A percentile compares a stretch with the other conserved stretches of the same genome.
Evolutionary conservation across 2,113 vertebrate genomes (phyloP).

Genomic region (Semicossyphus pulcher): DNA sequence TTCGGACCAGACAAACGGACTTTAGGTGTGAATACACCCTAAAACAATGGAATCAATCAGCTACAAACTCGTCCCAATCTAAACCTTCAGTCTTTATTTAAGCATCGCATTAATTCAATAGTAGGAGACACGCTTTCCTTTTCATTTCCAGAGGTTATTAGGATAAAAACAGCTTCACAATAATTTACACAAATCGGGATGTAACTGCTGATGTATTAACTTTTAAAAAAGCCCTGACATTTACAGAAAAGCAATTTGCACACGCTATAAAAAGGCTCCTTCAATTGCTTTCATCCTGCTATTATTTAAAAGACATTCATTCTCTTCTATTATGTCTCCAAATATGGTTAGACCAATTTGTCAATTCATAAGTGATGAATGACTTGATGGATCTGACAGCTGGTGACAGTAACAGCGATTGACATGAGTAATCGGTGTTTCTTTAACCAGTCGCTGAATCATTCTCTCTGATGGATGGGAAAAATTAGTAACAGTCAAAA

Average conservation of each 20-base stretch:
- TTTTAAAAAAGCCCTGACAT: not conserved
- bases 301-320: slow-evolving; percentile 34
- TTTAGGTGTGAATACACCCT: no score
- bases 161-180: slow-evolving; percentile 15
- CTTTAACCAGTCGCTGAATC: not conserved
- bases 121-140: not conserved
- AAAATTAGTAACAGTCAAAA: no score
- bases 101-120: not conserved
- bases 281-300: slow-evolving; percentile 30
- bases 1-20: no score
- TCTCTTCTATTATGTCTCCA: not conserved
- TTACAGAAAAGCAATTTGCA: slow-evolving; percentile 26
- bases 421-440: not conserved
- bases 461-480: not conserved
- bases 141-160: slow-evolving; percentile 30
- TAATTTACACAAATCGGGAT: slow-evolving; percentile 30
- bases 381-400: not conserved
- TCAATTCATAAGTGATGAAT: not conserved
- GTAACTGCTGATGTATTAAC: slow-evolving; percentile 7
- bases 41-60: no score
- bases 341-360: slow-evolving; percentile 1
- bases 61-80: no score
- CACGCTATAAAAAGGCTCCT: slow-evolving; percentile 5
- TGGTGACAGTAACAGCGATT: slow-evolving; percentile 2
- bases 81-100: not conserved